Base-by-base conservation (phyloP, 2,797 vertebrate genomes). In the Esox lucius region DNA sequence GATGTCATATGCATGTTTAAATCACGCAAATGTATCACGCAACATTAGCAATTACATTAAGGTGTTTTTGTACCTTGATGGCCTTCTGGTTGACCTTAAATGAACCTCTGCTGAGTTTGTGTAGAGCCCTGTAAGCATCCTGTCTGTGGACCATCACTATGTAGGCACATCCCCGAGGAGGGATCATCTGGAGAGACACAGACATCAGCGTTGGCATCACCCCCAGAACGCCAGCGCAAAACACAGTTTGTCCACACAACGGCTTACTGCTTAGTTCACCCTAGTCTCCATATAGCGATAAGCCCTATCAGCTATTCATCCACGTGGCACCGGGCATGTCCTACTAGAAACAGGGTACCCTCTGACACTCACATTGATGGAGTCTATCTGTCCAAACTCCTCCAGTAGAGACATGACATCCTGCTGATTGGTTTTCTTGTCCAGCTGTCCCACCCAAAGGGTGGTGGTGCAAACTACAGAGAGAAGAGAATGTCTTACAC, bases 111-210 rank as follows among this genome's bases (percentile, higher is more conserved):
- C 95, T 95, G 87, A 99, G 94, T 88, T 96, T 98, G 83, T 94
- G 96, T 75, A 99, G 92, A 72, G 98, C 97, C 61, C 95, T 96
- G 82, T 95, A 91, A 65, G 98, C 98, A 85, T 99, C 98, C 87
- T 97, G 96, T 81, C 98, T 94, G 86, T 98, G 96, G 87, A 98
- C 95, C 98, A 99, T 98, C 39, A 96, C 96, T 72, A 99, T 97
- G 81, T 99, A 99, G 82, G 98, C 97, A 91, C 98, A 99, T 69
- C 98, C 98, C 76, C 98, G 90, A 0, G 98, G 98, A 0, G 98
- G 98, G 83, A 99, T 99, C 98, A 99, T 99, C 98, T 99, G 86
- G 26, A 78, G n/a, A 28, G 28, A 16, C 15, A 16, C 15, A 19
- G 6, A 35, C 19, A 35, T 11, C 5, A 35, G 1, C 3, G 35